Evolutionary conservation across 2,888 invertebrate species (phyloP), one percentile per base, ranked within the genome.

Genomic region (Euplagia quadripunctaria): DNA sequence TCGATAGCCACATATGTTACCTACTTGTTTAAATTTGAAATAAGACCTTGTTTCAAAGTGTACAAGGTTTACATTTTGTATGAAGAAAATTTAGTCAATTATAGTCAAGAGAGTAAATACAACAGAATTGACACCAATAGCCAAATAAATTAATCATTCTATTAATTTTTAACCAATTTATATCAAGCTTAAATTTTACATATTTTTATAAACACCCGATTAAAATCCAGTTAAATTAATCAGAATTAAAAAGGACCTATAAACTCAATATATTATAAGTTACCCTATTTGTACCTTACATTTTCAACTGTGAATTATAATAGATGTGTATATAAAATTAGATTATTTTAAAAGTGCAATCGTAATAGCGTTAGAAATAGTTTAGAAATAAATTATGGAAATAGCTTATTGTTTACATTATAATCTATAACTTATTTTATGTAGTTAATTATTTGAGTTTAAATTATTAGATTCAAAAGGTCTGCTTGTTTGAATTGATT

Each of bases 301-400:
- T 77, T 80, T 83, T 75, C 71, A 80, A 79, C 72, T 80, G 78
- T 81, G 82, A 80, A 83, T 80, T 80, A 74, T 79, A 75, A 76
- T 83, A 77, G 72, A 82, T 88, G 89, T 90, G 89, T 86, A 90
- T 89, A 90, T 82, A 80, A 76, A 77, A 79, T 83, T 87, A 90
- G 88, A 88, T 86, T 91, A 91, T 90, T 91, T 88, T 89, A 79
- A 89, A 94, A 90, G 94, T 94, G 94, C 94, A 94, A 94, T 94
- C 92, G 89, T 94, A 91, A 85, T 92, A 92, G 88, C 90, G 86
- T 85, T 84, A 87, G 82, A 78, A 77, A 75, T 89, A 90, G 85
- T 77, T 78, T 90, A 89, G 85, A 76, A 80, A 80, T 85, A 74
- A 83, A 85, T 83, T 85, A 84, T 81, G 83, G 80, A 79, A 79